A percentile compares a stretch with the other conserved stretches of the same genome.
phyloP scores from a whole-genome alignment of 2,113 vertebrate species.

The Chaenogobius annularis region DNA sequence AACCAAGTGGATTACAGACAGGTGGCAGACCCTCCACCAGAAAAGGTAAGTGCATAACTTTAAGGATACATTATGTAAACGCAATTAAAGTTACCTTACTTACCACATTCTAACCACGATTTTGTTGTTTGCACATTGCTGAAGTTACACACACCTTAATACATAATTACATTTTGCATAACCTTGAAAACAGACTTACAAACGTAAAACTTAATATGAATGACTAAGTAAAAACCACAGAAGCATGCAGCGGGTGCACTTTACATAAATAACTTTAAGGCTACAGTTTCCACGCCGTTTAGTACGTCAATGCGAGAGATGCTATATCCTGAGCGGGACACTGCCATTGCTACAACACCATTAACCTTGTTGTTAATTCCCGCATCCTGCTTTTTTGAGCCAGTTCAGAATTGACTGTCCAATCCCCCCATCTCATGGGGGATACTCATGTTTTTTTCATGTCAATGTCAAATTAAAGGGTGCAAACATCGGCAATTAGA shows the following conservation, averaged over 20 bases:
- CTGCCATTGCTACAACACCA: constrained; percentile 5
- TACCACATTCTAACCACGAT: too few relatives aligned
- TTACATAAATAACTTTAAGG: constrained; percentile 3
- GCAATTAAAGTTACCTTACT: too few relatives aligned
- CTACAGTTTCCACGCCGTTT: too few relatives aligned
- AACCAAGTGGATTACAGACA: too few relatives aligned
- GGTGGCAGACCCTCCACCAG: too few relatives aligned
- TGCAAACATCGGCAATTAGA: constrained; percentile 44
- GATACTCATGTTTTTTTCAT: constrained; percentile 27
- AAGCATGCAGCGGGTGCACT: not conserved
- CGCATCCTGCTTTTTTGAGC: too few relatives aligned
- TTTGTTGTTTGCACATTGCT: too few relatives aligned
- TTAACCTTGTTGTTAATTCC: constrained; percentile 9
- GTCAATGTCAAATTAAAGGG: constrained; percentile 50
- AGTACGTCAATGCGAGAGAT: not conserved
- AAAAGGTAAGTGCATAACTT: too few relatives aligned
- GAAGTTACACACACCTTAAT: not conserved
- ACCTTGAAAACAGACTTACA: not conserved
- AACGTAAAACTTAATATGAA: not conserved
- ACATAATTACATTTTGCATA: not conserved
- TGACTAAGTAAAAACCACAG: not conserved
- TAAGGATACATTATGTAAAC: too few relatives aligned
- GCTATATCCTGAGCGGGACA: constrained; percentile 1
- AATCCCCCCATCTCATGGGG: constrained; percentile 19
- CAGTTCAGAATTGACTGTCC: not conserved